Evolutionary conservation across 2,113 vertebrate species (phyloP).

Genomic region (Patagioenas fasciata): DNA sequence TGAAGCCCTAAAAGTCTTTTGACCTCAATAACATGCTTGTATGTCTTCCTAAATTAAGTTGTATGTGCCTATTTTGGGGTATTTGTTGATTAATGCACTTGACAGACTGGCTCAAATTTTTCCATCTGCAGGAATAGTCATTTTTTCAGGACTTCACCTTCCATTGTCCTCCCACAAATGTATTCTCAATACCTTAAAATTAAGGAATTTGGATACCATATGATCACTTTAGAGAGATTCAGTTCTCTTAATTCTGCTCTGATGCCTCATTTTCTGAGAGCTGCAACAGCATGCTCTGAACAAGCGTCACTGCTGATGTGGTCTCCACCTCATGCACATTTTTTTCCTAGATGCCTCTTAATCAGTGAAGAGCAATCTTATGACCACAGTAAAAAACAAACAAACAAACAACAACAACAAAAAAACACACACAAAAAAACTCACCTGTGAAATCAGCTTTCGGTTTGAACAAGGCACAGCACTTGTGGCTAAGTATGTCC

Average conservation of each 20-base stretch:
- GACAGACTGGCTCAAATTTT: not conserved
- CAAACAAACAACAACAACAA: not conserved
- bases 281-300: not conserved
- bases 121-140: not conserved
- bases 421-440: too few relatives aligned
- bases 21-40: not conserved
- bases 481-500: not conserved
- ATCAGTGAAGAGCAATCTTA: not conserved
- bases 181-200: not conserved
- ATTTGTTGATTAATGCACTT: conserved; percentile 22
- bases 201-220: not conserved
- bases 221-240: not conserved
- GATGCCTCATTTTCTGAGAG: not conserved
- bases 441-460: not conserved
- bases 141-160: not conserved
- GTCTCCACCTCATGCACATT: not conserved
- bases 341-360: not conserved
- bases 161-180: not conserved
- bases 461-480: not conserved
- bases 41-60: conserved; percentile 39
- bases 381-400: not conserved
- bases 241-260: not conserved
- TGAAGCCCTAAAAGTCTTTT: conserved; percentile 20
- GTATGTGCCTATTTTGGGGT: not conserved
- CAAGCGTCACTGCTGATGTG: not conserved